phyloP scores from a whole-genome alignment of 2,888 invertebrate species.

The Acrocyrtus sp. region DNA sequence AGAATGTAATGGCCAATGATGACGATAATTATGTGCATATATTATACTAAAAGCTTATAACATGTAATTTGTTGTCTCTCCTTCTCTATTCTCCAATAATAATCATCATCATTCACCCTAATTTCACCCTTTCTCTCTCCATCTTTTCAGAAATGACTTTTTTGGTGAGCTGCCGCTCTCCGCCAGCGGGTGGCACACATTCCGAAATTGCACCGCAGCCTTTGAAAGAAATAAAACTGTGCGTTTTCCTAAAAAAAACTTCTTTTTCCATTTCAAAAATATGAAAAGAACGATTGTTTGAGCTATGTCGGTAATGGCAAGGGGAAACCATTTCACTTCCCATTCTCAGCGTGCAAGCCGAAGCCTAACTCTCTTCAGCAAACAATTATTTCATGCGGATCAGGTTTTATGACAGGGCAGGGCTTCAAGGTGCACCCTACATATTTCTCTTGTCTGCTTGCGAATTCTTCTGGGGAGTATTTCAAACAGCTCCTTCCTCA shows the following conservation, averaged over 20 bases:
- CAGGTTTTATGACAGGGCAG: slow-evolving; percentile 20
- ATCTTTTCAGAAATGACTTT: not conserved
- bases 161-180: too few relatives aligned
- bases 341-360: too few relatives aligned
- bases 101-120: not conserved
- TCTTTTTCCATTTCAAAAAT: too few relatives aligned
- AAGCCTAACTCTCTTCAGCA: not conserved
- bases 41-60: slow-evolving; percentile 4
- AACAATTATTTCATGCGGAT: slow-evolving; percentile 17
- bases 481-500: not conserved
- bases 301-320: too few relatives aligned
- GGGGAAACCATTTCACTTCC: too few relatives aligned
- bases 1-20: not conserved
- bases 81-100: not conserved
- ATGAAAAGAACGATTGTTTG: too few relatives aligned
- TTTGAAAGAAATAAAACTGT: not conserved
- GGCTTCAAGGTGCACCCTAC: not conserved
- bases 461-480: not conserved
- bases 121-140: not conserved
- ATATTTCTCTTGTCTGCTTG: not conserved
- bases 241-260: too few relatives aligned
- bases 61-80: not conserved
- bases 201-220: too few relatives aligned
- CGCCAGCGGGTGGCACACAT: too few relatives aligned
- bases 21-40: slow-evolving; percentile 35